phyloP scores from a whole-genome alignment of 2,113 vertebrate genomes.

The Takifugu bimaculatus region DNA sequence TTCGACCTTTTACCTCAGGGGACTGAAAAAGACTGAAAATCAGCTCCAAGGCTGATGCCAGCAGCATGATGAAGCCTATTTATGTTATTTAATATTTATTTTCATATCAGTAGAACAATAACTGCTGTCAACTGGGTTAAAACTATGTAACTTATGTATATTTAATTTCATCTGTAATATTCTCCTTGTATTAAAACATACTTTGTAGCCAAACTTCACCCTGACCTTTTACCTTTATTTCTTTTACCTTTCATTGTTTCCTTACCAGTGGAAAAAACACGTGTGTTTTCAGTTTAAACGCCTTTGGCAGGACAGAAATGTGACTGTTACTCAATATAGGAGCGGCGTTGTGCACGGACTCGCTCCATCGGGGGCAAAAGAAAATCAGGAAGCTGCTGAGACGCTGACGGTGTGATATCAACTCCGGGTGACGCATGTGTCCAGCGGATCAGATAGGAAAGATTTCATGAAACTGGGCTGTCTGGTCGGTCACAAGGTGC shows the following conservation, averaged over 20 bases:
- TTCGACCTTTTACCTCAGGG: slow-evolving; percentile 10
- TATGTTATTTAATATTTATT: slow-evolving; percentile 76
- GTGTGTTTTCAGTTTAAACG: too few species aligned
- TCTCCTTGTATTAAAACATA: neutral
- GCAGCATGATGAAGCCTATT: slow-evolving; percentile 48
- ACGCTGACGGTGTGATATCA: slow-evolving; percentile 70
- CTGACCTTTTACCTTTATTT: too few species aligned
- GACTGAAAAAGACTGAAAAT: slow-evolving; percentile 29
- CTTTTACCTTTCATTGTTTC: too few species aligned
- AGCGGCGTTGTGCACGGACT: slow-evolving; percentile 13
- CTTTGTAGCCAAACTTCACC: neutral
- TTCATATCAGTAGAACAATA: slow-evolving; percentile 16
- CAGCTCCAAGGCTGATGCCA: slow-evolving; percentile 8
- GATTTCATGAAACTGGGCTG: slow-evolving; percentile 67
- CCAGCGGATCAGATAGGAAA: slow-evolving; percentile 68
- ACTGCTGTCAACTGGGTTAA: neutral
- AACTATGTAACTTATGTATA: too few species aligned
- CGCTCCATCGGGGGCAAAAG: slow-evolving; percentile 32
- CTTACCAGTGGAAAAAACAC: too few species aligned
- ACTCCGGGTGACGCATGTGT: slow-evolving; percentile 66
- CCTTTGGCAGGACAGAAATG: too few species aligned
- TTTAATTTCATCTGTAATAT: neutral
- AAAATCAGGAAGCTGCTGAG: slow-evolving; percentile 71
- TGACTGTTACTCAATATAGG: neutral
- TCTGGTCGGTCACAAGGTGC: slow-evolving; percentile 71